Evolutionary conservation across 1,140 invertebrate species (phyloP).

Genomic region (Platorchestia sp.): DNA sequence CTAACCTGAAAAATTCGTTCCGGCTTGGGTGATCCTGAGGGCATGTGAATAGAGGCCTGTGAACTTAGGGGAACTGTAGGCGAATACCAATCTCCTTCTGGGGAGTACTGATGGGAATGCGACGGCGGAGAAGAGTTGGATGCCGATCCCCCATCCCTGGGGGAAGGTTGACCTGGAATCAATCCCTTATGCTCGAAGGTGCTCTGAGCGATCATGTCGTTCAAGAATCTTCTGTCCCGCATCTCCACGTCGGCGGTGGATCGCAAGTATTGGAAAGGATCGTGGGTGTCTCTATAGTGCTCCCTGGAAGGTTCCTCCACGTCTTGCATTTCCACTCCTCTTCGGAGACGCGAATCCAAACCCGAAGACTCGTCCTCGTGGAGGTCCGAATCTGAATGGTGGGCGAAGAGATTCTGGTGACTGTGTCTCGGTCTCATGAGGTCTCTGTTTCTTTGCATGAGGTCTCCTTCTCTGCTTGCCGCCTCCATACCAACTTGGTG

Average conservation of each 20-base stretch:
- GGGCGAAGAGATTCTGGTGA: neutral
- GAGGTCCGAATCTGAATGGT: neutral
- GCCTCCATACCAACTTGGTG: neutral
- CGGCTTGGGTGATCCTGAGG: neutral
- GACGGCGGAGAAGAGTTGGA: slow-evolving; percentile 4
- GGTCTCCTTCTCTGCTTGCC: neutral
- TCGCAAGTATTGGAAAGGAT: neutral
- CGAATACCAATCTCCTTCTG: slow-evolving; percentile 13
- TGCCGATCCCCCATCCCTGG: neutral
- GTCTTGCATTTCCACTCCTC: neutral
- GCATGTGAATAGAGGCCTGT: neutral
- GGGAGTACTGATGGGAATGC: slow-evolving; percentile 8
- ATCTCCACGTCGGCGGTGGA: neutral
- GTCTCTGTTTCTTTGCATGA: neutral
- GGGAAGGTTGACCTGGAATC: neutral
- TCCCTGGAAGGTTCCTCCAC: neutral
- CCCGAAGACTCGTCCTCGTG: slow-evolving; percentile 3
- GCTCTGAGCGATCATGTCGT: neutral
- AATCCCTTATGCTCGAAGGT: slow-evolving; percentile 27
- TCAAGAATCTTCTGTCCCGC: neutral
- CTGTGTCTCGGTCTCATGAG: neutral
- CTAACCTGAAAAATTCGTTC: slow-evolving; percentile 50
- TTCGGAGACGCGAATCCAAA: neutral
- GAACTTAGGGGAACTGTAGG: neutral
- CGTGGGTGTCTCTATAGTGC: neutral